Evolutionary conservation across 2,888 invertebrate genomes (phyloP), one percentile per base, ranked within the genome.

Genomic region (Drosophila histrio): DNA sequence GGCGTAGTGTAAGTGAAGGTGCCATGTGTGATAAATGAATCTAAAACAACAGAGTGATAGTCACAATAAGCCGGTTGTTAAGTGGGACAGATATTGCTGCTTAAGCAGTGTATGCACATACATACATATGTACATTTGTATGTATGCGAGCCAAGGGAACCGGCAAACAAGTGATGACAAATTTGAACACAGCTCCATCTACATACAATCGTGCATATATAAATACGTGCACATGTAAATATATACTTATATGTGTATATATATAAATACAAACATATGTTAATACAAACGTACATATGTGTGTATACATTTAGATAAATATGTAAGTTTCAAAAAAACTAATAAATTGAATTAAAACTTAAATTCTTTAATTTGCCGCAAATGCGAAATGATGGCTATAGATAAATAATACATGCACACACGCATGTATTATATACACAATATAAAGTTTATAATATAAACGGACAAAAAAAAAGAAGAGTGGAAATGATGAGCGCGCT

Each of bases 11-110:
- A 43, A 62, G 43, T 66, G 30, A 56, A 71, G 5, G 61, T 72
- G 77, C 58, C 58, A 72, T 62, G 66, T 62, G 66, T 67, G 67
- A 77, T 77, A 77, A 77, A 77, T 67, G 66, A 54, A 61, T 43
- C 36, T 38, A 50, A 72, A 54, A 38, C 46, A 50, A 28, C 50
- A 60, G 17, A 43, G 64, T 64, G 43, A 64, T 54, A 52, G 71
- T 73, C 59, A 64, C 22, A 72, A 62, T 50, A 62, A 53, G 77
- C 74, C 74, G 77, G 77, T 61, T 72, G 77, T 77, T 72, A 77
- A 72, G 66, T 77, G 58, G 53, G 19, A 53, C 41, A 41, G 52
- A 41, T 53, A 53, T 22, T 30, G 50, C 38, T 38, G 21, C 58
- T 50, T 59, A 50, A 39, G 43, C 13, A 32, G 24, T 36, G 32